phyloP scores from a whole-genome alignment of 2,888 invertebrate genomes.

The Meliscaeva auricollis region DNA sequence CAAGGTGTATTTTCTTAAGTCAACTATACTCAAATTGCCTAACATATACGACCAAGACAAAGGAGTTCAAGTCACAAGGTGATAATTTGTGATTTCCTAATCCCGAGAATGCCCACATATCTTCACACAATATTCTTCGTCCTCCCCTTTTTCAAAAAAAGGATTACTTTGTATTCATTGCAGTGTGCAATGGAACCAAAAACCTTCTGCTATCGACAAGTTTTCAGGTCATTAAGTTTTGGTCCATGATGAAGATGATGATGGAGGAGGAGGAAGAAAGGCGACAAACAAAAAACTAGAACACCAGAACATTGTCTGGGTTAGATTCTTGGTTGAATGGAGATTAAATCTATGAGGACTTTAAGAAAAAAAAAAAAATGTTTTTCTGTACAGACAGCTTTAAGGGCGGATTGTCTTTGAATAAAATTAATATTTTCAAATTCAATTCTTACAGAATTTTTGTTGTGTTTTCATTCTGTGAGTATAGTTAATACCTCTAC shows the following conservation, averaged over 20 bases:
- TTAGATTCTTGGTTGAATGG: slow-evolving; percentile 36
- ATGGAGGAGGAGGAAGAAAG: slow-evolving; percentile 12
- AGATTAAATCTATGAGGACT: slow-evolving; percentile 57
- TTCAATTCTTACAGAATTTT: slow-evolving; percentile 16
- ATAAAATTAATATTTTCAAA: slow-evolving; percentile 59
- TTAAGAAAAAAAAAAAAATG: slow-evolving; percentile 48
- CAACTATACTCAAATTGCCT: slow-evolving; percentile 37
- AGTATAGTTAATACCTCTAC: neutral
- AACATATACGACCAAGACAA: slow-evolving; percentile 14
- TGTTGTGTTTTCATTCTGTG: neutral
- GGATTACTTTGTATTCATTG: slow-evolving; percentile 63
- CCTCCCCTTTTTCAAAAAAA: slow-evolving; percentile 19
- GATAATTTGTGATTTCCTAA: slow-evolving; percentile 75
- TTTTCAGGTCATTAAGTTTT: slow-evolving; percentile 84
- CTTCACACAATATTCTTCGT: neutral
- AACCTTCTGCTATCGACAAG: slow-evolving; percentile 82
- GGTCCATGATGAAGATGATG: neutral
- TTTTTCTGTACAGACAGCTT: slow-evolving; percentile 6
- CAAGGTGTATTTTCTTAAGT: slow-evolving; percentile 48
- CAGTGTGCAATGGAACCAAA: slow-evolving; percentile 22
- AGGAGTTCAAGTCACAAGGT: slow-evolving; percentile 51
- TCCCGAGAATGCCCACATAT: slow-evolving; percentile 66
- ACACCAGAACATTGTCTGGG: slow-evolving; percentile 61
- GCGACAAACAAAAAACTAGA: slow-evolving; percentile 70
- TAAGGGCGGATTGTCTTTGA: slow-evolving; percentile 48